Evolutionary conservation across 2,797 vertebrate genomes (phyloP).

Genomic region (Sandelia bainsii): DNA sequence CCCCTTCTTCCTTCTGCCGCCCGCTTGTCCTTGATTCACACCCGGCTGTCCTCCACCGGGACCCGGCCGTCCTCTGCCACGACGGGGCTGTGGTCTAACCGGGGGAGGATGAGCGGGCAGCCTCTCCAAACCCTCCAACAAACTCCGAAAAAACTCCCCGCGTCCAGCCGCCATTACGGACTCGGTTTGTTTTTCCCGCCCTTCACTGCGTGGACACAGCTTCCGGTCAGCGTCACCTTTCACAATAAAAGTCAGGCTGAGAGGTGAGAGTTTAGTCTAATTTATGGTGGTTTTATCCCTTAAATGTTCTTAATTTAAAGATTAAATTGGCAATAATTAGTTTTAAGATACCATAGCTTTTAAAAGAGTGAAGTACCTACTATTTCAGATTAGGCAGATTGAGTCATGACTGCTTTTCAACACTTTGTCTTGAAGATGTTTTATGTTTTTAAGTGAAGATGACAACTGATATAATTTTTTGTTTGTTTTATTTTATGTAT

Average conservation of each 20-base stretch:
- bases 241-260: neutral
- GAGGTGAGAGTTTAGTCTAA: too few relatives aligned
- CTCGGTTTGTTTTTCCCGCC: neutral
- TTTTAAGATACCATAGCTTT: neutral
- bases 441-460: too few relatives aligned
- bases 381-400: too few relatives aligned
- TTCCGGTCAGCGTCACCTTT: conserved; percentile 14
- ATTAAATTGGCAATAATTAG: neutral
- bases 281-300: too few relatives aligned
- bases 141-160: conserved; percentile 43
- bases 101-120: rapidly evolving
- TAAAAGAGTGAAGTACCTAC: too few relatives aligned
- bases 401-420: too few relatives aligned
- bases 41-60: rapidly evolving
- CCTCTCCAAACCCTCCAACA: conserved; percentile 35
- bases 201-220: rapidly evolving
- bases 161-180: conserved; percentile 56
- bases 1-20: too few relatives aligned
- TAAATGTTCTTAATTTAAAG: neutral
- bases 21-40: rapidly evolving
- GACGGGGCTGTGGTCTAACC: too few relatives aligned
- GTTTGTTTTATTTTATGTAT: too few relatives aligned
- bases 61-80: rapidly evolving
- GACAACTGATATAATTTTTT: too few relatives aligned
- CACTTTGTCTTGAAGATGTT: too few relatives aligned